phyloP scores from a whole-genome alignment of 2,113 vertebrate species.

The Choloepus hoffmanni region DNA sequence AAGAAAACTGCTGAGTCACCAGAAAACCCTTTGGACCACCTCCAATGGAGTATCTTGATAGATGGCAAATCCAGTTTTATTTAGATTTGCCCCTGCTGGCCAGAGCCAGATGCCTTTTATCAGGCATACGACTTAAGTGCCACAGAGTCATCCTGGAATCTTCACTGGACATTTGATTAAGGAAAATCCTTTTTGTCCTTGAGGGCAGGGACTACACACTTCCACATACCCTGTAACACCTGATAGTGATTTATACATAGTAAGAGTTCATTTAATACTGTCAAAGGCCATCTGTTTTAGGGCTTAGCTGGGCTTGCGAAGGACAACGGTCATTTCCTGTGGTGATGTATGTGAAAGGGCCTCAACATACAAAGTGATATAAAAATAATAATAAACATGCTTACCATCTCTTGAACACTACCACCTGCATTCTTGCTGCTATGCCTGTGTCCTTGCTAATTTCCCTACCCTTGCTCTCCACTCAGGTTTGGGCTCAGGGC shows the following conservation, averaged over 20 bases:
- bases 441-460: neutral
- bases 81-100: neutral
- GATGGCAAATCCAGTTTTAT: neutral
- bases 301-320: neutral
- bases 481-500: neutral
- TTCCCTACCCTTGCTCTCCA: neutral
- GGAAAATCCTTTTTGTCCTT: slow-evolving; percentile 27
- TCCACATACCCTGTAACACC: neutral
- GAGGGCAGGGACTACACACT: neutral
- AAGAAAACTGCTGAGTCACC: slow-evolving; percentile 73
- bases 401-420: neutral
- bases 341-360: neutral
- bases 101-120: neutral
- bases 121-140: neutral
- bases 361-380: neutral
- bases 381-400: neutral
- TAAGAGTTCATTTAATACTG: neutral
- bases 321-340: slow-evolving; percentile 29
- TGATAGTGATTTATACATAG: slow-evolving; percentile 26
- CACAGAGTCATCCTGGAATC: neutral
- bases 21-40: slow-evolving; percentile 88
- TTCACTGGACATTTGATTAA: neutral
- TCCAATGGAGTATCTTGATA: neutral
- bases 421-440: neutral
- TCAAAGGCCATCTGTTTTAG: neutral